Percentiles rank a stretch among this genome's conserved stretches.
phyloP scores from a whole-genome alignment of 2,113 vertebrate species.

The Lagopus muta region DNA sequence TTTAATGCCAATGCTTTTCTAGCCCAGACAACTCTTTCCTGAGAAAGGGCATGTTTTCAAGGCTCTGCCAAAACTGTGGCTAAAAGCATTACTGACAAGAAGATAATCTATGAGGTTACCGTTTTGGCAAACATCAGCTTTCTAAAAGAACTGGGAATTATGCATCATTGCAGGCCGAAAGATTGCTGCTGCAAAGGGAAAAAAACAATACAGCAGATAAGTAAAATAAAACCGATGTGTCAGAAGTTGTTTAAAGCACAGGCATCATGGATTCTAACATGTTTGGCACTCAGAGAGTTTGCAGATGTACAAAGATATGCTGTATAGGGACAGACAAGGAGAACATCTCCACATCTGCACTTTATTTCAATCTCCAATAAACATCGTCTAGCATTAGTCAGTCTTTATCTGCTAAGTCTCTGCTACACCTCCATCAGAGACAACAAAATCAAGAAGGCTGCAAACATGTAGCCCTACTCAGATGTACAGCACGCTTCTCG shows the following conservation, averaged over 20 bases:
- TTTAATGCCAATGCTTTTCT: slow-evolving; percentile 73
- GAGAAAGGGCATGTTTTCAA: slow-evolving; percentile 70
- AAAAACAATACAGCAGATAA: background rate
- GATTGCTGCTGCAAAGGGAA: background rate
- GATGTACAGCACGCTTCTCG: background rate
- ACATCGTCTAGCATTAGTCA: background rate
- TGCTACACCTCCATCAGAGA: background rate
- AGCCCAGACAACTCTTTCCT: slow-evolving; percentile 74
- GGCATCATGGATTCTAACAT: background rate
- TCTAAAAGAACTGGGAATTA: slow-evolving; percentile 33
- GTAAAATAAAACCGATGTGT: background rate
- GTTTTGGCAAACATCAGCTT: slow-evolving; percentile 64
- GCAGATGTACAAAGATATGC: background rate
- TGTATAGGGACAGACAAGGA: background rate
- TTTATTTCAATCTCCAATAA: background rate
- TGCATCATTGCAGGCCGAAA: slow-evolving; percentile 8
- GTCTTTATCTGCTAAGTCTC: background rate
- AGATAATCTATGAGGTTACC: slow-evolving; percentile 68
- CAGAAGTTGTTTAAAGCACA: background rate
- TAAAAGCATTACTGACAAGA: slow-evolving; percentile 67
- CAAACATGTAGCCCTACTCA: accelerated
- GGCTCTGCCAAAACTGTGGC: slow-evolving; percentile 65
- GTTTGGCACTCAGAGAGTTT: background rate
- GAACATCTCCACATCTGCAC: background rate
- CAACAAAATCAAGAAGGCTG: background rate